Percentiles rank a stretch among this genome's conserved stretches.
phyloP scores from a whole-genome alignment of 2,888 invertebrate species.

The Mylabris sibirica region DNA sequence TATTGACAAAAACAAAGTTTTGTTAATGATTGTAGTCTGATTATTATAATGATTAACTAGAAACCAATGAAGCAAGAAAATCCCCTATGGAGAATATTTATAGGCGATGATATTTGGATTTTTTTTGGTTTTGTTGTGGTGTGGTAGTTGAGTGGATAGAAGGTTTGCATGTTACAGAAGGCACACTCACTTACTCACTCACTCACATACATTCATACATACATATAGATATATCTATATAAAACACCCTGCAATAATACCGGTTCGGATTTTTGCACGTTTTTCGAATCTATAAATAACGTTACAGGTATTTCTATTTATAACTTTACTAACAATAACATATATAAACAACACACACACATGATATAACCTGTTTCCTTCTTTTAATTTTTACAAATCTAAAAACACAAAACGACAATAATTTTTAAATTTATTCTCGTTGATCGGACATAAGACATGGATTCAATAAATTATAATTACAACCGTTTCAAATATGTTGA shows the following conservation, averaged over 20 bases:
- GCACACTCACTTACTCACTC: not conserved
- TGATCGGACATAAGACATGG: not conserved
- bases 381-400: slow-evolving; percentile 16
- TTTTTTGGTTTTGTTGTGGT: not conserved
- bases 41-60: not conserved
- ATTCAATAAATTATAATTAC: not conserved
- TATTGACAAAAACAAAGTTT: not conserved
- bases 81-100: not conserved
- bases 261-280: slow-evolving; percentile 48
- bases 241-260: slow-evolving; percentile 38
- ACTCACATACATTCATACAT: too few relatives aligned
- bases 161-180: not conserved
- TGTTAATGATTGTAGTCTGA: too few relatives aligned
- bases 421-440: not conserved
- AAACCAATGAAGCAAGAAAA: not conserved
- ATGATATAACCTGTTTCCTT: slow-evolving; percentile 49
- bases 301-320: slow-evolving; percentile 50
- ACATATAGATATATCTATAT: not conserved
- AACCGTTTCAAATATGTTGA: not conserved
- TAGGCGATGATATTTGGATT: not conserved
- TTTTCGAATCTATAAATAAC: slow-evolving; percentile 51
- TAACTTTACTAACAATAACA: slow-evolving; percentile 40
- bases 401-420: not conserved
- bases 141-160: not conserved
- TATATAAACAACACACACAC: slow-evolving; percentile 16